Evolutionary conservation across 2,797 vertebrate species (phyloP).

Genomic region (Onychomys leucogaster): DNA sequence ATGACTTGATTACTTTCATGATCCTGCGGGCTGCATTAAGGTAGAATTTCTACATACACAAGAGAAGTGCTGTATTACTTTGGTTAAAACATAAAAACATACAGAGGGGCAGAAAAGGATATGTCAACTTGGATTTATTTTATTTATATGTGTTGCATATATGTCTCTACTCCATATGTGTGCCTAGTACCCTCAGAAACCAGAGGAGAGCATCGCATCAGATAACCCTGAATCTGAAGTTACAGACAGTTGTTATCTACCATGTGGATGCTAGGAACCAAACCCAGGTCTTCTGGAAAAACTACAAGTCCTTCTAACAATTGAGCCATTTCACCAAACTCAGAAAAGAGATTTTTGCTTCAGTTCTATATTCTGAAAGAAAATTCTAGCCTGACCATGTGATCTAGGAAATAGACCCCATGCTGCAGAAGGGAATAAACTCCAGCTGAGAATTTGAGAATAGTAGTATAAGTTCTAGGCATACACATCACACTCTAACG

Average conservation of each 20-base stretch:
- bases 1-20: not conserved
- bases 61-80: not conserved
- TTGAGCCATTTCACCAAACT: not conserved
- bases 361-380: not conserved
- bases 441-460: not conserved
- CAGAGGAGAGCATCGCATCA: not conserved
- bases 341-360: not conserved
- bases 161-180: too few relatives aligned
- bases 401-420: not conserved
- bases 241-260: too few relatives aligned
- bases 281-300: not conserved
- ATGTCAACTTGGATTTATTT: not conserved
- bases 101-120: rapidly evolving
- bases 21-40: not conserved
- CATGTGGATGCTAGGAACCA: not conserved
- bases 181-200: not conserved
- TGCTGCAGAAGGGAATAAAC: rapidly evolving
- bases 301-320: not conserved
- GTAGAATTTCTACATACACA: not conserved
- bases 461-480: not conserved
- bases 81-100: not conserved
- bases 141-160: not conserved
- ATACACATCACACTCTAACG: not conserved
- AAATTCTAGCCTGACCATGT: not conserved
- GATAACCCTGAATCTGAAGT: not conserved